These are phyloP conservation scores for Sphaerophoria taeniata DNA, from an alignment of 2,888 invertebrate species.

Conservation along the genomic window DNA sequence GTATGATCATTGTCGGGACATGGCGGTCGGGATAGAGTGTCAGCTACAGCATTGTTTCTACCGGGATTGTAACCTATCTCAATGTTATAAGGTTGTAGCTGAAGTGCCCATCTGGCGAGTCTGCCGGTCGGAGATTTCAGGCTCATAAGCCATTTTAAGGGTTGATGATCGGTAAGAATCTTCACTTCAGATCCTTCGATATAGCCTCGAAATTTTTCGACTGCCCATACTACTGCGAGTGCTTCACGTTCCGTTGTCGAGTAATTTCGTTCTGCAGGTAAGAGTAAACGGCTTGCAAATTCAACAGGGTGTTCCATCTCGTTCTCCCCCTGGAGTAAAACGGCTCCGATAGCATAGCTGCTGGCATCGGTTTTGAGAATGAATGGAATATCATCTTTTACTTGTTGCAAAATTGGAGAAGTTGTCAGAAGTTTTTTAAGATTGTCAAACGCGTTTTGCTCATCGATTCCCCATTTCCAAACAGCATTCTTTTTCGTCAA, in stretches of 20 bases:
- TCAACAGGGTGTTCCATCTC: too few species aligned
- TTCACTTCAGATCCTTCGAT: constrained; percentile 41
- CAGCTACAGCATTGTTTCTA: constrained; percentile 20
- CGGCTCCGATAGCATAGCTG: too few species aligned
- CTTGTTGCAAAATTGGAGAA: constrained; percentile 8
- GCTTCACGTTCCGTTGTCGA: too few species aligned
- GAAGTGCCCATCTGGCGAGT: too few species aligned
- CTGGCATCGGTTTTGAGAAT: too few species aligned
- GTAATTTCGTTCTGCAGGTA: too few species aligned
- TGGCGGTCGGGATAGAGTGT: constrained; percentile 79
- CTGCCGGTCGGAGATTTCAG: too few species aligned
- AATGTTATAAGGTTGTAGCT: too few species aligned
- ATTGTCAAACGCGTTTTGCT: background rate
- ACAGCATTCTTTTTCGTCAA: too few species aligned
- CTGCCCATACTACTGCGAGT: background rate
- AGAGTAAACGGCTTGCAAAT: too few species aligned
- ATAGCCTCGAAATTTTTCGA: constrained; percentile 41
- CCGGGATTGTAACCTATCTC: constrained; percentile 13
- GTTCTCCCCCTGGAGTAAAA: too few species aligned
- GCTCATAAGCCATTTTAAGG: too few species aligned
- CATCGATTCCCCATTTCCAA: background rate
- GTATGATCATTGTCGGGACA: constrained; percentile 3
- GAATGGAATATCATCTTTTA: background rate
- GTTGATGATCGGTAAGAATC: constrained; percentile 76
- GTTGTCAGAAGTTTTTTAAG: constrained; percentile 10